phyloP scores from a whole-genome alignment of 2,113 vertebrate species.

The Cryptoleucopteryx plumbea region DNA sequence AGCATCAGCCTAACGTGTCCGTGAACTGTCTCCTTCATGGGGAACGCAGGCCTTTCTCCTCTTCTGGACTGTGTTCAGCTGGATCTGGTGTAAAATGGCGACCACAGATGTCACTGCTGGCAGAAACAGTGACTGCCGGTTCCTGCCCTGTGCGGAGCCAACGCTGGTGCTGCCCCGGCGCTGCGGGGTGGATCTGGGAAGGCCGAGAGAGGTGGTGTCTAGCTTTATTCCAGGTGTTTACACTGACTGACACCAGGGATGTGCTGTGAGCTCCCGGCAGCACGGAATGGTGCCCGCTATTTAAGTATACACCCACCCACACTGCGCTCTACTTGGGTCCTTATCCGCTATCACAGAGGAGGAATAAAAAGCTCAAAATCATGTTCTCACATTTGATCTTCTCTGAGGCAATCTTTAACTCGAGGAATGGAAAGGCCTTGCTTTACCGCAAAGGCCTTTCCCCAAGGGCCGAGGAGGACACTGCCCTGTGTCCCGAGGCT shows the following conservation, averaged over 20 bases:
- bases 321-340: not conserved
- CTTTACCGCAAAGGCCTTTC: not conserved
- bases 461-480: rapidly evolving
- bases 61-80: not conserved
- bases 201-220: not conserved
- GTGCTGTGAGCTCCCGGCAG: not conserved
- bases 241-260: not conserved
- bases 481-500: rapidly evolving
- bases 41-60: not conserved
- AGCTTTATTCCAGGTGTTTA: not conserved
- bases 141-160: rapidly evolving
- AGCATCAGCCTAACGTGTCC: rapidly evolving
- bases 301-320: not conserved
- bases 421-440: not conserved
- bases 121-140: rapidly evolving
- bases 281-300: rapidly evolving
- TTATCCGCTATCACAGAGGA: not conserved
- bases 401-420: not conserved
- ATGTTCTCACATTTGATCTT: not conserved
- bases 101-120: rapidly evolving
- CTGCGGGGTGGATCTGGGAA: too few species aligned
- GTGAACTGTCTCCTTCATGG: not conserved
- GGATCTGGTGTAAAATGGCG: not conserved
- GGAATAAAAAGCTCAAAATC: not conserved
- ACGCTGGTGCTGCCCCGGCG: rapidly evolving